Conservation (phyloP, 2,888 invertebrate species). For the Napeogenes inachia region DNA sequence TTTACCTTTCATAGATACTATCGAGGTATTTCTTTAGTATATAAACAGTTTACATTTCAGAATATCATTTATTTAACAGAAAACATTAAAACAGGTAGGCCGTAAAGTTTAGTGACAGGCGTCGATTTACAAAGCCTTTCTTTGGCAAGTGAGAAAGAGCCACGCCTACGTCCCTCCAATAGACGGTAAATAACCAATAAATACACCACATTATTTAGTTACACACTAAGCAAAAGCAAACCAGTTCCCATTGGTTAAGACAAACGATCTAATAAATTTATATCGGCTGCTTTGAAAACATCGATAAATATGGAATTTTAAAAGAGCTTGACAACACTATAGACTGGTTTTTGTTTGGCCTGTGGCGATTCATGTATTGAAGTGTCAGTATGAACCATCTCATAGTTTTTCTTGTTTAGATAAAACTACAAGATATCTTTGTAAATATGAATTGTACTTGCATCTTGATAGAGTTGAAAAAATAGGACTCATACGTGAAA, state of each 20-base stretch:
- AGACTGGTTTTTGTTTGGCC: constrained; percentile 27
- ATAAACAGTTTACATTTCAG: too few species aligned
- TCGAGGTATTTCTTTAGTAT: background rate
- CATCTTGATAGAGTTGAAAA: background rate
- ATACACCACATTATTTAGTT: constrained; percentile 51
- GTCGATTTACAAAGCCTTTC: constrained; percentile 32
- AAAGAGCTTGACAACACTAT: constrained; percentile 25
- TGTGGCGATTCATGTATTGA: constrained; percentile 24
- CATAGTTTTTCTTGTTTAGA: constrained; percentile 15
- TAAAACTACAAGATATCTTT: constrained; percentile 6
- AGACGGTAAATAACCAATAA: constrained; percentile 51
- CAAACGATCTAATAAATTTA: constrained; percentile 37
- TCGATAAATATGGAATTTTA: constrained; percentile 44
- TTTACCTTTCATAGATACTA: background rate
- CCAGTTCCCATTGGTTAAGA: constrained; percentile 33
- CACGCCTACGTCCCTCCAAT: constrained; percentile 46
- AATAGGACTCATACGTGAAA: background rate
- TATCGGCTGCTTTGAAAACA: constrained; percentile 43
- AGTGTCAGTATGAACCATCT: constrained; percentile 26
- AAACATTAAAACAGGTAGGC: constrained; percentile 26
- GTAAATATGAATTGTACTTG: background rate
- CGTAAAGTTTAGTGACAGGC: constrained; percentile 25
- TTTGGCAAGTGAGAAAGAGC: constrained; percentile 45
- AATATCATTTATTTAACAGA: background rate
- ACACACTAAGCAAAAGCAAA: constrained; percentile 27